Evolutionary conservation across 1,140 invertebrate species (phyloP).

Genomic region (Alviniconcha marisindica): DNA sequence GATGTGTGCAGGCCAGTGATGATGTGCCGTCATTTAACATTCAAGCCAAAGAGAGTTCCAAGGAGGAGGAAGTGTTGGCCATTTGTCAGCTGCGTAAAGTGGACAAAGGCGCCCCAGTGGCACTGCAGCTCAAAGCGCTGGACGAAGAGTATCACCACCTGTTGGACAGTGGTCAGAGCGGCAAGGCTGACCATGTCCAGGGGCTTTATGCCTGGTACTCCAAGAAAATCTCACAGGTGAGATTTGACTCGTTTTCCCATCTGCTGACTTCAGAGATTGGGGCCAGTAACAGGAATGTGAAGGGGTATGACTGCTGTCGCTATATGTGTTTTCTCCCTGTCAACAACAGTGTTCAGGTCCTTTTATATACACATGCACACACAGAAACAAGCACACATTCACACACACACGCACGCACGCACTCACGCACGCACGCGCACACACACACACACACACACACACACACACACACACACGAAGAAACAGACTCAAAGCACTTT

Average conservation of each 20-base stretch:
- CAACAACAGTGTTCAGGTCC: background rate
- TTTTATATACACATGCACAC: no score
- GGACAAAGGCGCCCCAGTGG: constrained; percentile 63
- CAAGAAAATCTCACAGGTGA: constrained; percentile 74
- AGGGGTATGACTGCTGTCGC: background rate
- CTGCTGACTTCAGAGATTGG: no score
- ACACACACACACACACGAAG: no score
- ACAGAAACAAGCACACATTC: no score
- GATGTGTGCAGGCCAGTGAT: constrained; percentile 54
- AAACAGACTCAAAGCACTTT: no score
- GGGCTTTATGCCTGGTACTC: constrained; percentile 72
- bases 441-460: no score
- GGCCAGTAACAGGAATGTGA: no score
- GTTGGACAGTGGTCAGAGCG: constrained; percentile 65
- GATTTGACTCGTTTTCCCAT: no score
- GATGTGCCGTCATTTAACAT: constrained; percentile 67
- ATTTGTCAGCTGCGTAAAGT: constrained; percentile 73
- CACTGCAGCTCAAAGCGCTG: constrained; percentile 72
- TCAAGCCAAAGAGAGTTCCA: constrained; percentile 72
- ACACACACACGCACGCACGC: no score
- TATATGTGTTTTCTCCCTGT: background rate
- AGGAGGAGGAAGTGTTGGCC: constrained; percentile 73
- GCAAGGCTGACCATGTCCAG: constrained; percentile 72
- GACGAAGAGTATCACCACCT: constrained; percentile 74
- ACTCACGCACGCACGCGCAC: no score